Base-by-base conservation (phyloP, 2,113 vertebrate genomes). In the Ranitomeya imitator region DNA sequence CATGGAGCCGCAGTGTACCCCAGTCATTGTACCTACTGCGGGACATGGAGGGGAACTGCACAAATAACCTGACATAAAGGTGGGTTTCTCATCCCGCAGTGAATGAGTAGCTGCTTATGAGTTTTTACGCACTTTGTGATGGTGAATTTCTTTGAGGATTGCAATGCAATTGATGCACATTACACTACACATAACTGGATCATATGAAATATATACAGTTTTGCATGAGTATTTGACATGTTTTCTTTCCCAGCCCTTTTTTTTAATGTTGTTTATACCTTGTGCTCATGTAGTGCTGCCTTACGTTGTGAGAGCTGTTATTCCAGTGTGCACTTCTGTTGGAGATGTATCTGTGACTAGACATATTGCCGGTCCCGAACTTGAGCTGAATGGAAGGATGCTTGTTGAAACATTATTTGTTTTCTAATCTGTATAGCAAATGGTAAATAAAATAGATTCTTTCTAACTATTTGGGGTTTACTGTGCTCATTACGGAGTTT, bases 231-330 rank as follows among this genome's bases (percentile, higher is more conserved):
- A 88, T 93, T 90, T 93, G 92, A 93, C 91, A 86, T 91, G 81
- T 65, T 91, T 90, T 61, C 85, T 91, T 16, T 65, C 79, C 63
- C 89, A 89, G 90, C 94, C 92, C 90, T 92, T 0, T 88, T 31
- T 93, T 92, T 92, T 87, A 91, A 87, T 94, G 93, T 91, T 94
- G 90, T 93, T 93, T 92, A 93, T 91, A 92, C 91, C 84, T 93
- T 93, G 94, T 95, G 93, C 93, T 94, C 92, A 93, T 94, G 94
- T 96, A 94, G 93, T 94, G 93, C 96, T 97, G 97, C 96, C 97
- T 98, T 95, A 97, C 91, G 92, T 95, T 94, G 92, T 93, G 91
- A 91, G 90, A 95, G 90, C 93, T 91, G 92, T 74, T 94, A 92
- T 92, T 92, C 93, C 90, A 92, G 92, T 92, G 91, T 93, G 92